Evolutionary conservation across 2,797 vertebrate genomes (phyloP), one percentile per base, ranked within the genome.

Genomic region (Sebastes goodei): DNA sequence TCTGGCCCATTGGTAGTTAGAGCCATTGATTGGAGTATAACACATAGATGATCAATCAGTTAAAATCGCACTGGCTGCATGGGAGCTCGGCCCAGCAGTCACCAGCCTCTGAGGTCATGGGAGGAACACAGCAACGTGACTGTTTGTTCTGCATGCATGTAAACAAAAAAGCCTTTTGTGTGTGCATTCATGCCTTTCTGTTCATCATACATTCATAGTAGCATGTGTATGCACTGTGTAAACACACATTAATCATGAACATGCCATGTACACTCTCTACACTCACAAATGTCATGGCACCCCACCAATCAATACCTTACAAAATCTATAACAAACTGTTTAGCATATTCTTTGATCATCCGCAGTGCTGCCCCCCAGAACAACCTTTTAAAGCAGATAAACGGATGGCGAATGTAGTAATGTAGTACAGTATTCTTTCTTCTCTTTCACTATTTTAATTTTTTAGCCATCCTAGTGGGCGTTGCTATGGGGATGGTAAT

Each of bases 21-120:
- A 86, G 80, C 30, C 80, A 93, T 92, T 88, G 92, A 94, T 88
- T 87, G 80, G 78, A 88, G 88, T 86, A 90, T 83, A 87, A 87
- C 85, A 87, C 87, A 87, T 80, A 81, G 86, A 84, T 91, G 89
- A 95, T 95, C 88, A 90, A 86, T 92, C 74, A 82, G 88, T 80
- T 90, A 82, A 91, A 90, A 90, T 88, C 23, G 23, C 87, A 76
- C 53, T 74, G 71, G 82, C 82, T 89, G 46, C 46, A 49, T 49
- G 60, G 62, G 61, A 83, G 73, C 23, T 82, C 30, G n/a, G 33
- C 75, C 64, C 67, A 79, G 84, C 67, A 79, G 84, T 76, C 86
- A 75, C 65, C 68, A 33, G 78, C 52, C 75, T 86, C 62, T 63
- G 64, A 76, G 88, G 79, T 91, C 84, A 82, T 5, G 27, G 32